Percentiles rank a stretch among this genome's conserved stretches.
Conservation (phyloP, 2,888 invertebrate species). For the Melanargia galathea region DNA sequence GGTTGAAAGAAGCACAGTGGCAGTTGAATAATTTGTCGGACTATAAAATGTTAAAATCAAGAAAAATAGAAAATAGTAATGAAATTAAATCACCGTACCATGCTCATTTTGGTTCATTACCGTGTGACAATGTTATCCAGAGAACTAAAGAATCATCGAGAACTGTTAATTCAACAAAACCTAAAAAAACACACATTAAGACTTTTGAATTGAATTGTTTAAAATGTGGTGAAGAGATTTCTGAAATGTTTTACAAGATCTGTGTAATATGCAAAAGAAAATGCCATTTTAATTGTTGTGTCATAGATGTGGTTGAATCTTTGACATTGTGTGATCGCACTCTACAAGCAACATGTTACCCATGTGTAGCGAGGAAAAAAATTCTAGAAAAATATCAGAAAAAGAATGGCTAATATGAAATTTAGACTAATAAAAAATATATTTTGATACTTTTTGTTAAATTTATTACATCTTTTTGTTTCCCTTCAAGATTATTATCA, state of each 20-base stretch:
- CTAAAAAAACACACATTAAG: background rate
- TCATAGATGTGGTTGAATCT: background rate
- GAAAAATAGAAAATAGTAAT: background rate
- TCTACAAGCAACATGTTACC: background rate
- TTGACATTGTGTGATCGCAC: background rate
- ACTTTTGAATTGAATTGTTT: background rate
- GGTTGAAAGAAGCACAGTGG: conserved; percentile 8
- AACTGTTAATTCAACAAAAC: background rate
- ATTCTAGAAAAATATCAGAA: background rate
- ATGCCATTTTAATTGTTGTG: conserved; percentile 14
- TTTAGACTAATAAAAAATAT: too few relatives aligned
- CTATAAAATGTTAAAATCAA: background rate
- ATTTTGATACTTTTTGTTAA: too few relatives aligned
- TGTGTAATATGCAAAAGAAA: conserved; percentile 4
- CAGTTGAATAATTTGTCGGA: background rate
- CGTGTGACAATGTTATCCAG: background rate
- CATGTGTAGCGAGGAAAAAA: background rate
- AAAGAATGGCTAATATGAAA: too few relatives aligned
- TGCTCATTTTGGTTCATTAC: conserved; percentile 6
- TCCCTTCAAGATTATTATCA: too few relatives aligned
- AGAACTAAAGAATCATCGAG: background rate
- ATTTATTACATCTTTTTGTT: too few relatives aligned
- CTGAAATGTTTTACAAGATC: background rate
- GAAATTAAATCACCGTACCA: background rate
- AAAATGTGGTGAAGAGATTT: background rate